Evolutionary conservation across 23 tunicate species (phyloP), one percentile per base, ranked within the genome.

Genomic region (Botrylloides violaceus): DNA sequence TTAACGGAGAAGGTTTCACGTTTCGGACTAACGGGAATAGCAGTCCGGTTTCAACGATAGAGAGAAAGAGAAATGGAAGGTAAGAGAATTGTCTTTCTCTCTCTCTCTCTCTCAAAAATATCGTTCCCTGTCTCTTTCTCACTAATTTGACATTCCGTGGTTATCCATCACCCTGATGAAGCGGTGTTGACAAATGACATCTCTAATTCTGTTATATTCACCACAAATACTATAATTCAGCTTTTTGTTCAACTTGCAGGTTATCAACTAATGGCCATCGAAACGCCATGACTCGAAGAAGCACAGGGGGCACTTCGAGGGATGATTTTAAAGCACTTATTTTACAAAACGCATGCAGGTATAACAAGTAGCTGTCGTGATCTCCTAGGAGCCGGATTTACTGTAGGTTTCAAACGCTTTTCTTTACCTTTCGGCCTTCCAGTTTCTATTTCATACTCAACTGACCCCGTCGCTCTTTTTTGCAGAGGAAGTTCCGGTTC

Each of bases 301-400:
- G 74, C 74, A 68, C 58, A 19, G 74, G 74, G 4, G 64, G 65
- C 22, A 81, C 90, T 1, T 77, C 87, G 2, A 59, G 90, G 9
- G 86, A 90, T 31, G 97, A 90, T 71, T 90, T 90, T 58, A 90
- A 90, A 70, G 90, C 97, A 20, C 77, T 90, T 32, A 56, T 90
- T 28, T 75, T 90, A 2, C 97, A 90, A 58, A 83, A 68, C 58
- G 66, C 90, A 7, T 70, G 92, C 61, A 88, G 74, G 96, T 88
- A 66, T 25, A 80, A 21, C 29, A 43, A 7, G 9, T 65, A 12
- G 5, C 71, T 29, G 57, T 50, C 5, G 49, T 50, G 53, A 43
- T 43, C 53, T 9, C 53, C 12, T 15, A 7, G 53, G 53, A 43
- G n/a, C n/a, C n/a, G n/a, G n/a, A n/a, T n/a, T n/a, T n/a, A n/a